Percentiles rank a stretch among this genome's conserved stretches.
These are phyloP conservation scores for Invenusta paracnida DNA, from an alignment of 2,888 invertebrate species.

Conservation along the genomic window DNA sequence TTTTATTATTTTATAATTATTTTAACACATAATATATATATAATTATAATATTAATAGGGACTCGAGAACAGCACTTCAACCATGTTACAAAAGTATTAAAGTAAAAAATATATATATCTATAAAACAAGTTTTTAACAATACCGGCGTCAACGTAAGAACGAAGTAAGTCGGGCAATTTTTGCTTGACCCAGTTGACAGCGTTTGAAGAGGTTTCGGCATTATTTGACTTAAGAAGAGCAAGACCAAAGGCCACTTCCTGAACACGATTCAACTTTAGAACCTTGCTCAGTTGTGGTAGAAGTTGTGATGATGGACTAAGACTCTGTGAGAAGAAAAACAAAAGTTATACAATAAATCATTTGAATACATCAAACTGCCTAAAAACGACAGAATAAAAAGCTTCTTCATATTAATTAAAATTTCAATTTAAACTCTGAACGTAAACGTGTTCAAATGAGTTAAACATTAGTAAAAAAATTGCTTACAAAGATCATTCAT, in stretches of 20 bases:
- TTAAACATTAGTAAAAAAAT: constrained; percentile 9
- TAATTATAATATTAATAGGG: too few relatives aligned
- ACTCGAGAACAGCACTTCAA: too few relatives aligned
- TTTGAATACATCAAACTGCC: too few relatives aligned
- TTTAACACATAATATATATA: neutral
- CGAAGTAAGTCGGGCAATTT: constrained; percentile 72
- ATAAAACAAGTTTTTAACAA: too few relatives aligned
- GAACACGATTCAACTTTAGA: constrained; percentile 77
- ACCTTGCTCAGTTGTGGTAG: constrained; percentile 78
- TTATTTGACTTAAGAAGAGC: constrained; percentile 76
- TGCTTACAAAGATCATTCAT: neutral
- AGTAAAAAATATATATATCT: neutral
- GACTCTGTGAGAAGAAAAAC: too few relatives aligned
- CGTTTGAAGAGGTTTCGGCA: constrained; percentile 70
- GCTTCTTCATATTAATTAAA: too few relatives aligned
- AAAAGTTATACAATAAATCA: too few relatives aligned
- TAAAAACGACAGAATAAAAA: too few relatives aligned
- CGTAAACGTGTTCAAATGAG: constrained; percentile 46
- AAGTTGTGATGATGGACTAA: constrained; percentile 74
- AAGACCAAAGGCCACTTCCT: constrained; percentile 83
- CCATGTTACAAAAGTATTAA: too few relatives aligned
- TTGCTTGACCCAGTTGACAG: constrained; percentile 74
- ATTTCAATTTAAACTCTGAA: too few relatives aligned
- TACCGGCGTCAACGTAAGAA: constrained; percentile 77
- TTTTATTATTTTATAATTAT: too few relatives aligned